Evolutionary conservation across 1,140 invertebrate species (phyloP).

Genomic region (Orussus abietinus): DNA sequence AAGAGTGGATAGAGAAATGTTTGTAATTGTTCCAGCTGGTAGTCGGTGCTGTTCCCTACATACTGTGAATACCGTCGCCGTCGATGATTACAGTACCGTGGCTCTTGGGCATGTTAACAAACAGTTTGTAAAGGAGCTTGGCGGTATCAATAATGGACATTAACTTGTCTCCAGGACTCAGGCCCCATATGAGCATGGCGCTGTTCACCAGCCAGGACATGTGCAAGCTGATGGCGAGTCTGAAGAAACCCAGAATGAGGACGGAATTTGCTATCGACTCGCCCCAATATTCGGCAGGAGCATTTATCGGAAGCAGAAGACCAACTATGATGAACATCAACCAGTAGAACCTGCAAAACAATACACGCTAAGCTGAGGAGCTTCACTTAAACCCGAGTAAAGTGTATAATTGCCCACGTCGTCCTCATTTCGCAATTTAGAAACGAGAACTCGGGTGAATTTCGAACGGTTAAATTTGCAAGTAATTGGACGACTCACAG

Average conservation of each 20-base stretch:
- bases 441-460: too few relatives aligned
- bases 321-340: constrained; percentile 63
- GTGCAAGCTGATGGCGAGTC: constrained; percentile 60
- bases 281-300: constrained; percentile 70
- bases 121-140: constrained; percentile 31
- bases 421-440: too few relatives aligned
- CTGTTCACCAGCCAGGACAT: constrained; percentile 69
- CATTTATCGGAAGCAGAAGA: constrained; percentile 67
- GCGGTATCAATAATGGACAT: constrained; percentile 39
- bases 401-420: too few relatives aligned
- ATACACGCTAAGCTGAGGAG: too few relatives aligned
- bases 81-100: constrained; percentile 39
- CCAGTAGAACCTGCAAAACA: constrained; percentile 65
- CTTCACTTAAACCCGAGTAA: too few relatives aligned
- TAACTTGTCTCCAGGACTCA: constrained; percentile 68
- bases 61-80: constrained; percentile 25
- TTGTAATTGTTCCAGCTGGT: too few relatives aligned
- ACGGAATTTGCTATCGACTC: constrained; percentile 60
- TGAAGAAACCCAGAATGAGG: constrained; percentile 66
- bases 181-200: constrained; percentile 65
- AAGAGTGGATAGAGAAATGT: too few relatives aligned
- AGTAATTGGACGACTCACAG: too few relatives aligned
- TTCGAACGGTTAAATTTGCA: too few relatives aligned
- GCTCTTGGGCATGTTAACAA: constrained; percentile 37
- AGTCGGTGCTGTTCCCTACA: too few relatives aligned